phyloP scores from a whole-genome alignment of 2,797 vertebrate species.

The Paramormyrops hopkinsi region DNA sequence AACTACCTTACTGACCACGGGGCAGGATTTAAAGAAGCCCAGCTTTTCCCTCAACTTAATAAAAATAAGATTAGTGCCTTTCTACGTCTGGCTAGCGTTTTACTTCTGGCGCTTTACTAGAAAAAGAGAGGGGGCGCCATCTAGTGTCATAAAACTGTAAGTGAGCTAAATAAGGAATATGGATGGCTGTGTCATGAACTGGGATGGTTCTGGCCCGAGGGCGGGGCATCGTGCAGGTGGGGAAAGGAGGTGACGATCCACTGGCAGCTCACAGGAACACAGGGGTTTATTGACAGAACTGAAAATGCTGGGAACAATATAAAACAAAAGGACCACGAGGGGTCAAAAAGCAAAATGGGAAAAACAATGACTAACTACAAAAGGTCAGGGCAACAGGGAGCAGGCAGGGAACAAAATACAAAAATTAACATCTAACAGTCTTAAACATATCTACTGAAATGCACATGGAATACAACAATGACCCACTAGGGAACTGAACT shows the following conservation, averaged over 20 bases:
- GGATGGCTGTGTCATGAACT: neutral
- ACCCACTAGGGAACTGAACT: neutral
- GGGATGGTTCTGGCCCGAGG: neutral
- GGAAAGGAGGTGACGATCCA: neutral
- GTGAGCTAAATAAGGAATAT: neutral
- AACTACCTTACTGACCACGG: neutral
- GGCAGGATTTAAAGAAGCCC: neutral
- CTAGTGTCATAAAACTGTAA: neutral
- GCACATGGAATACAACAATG: neutral
- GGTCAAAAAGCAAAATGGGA: neutral
- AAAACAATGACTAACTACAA: neutral
- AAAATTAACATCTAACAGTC: neutral
- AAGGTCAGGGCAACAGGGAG: neutral
- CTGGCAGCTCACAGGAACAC: neutral
- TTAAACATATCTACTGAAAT: neutral
- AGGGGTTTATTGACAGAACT: neutral
- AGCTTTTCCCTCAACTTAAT: neutral
- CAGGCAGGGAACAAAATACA: neutral
- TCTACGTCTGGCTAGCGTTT: neutral
- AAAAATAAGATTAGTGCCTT: neutral
- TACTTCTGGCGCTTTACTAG: neutral
- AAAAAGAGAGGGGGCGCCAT: neutral
- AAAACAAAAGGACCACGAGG: neutral
- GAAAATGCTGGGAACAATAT: neutral
- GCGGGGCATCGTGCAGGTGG: neutral